Conservation (phyloP, 2,888 invertebrate species). For the Scaptomyza cyrtandrae region DNA sequence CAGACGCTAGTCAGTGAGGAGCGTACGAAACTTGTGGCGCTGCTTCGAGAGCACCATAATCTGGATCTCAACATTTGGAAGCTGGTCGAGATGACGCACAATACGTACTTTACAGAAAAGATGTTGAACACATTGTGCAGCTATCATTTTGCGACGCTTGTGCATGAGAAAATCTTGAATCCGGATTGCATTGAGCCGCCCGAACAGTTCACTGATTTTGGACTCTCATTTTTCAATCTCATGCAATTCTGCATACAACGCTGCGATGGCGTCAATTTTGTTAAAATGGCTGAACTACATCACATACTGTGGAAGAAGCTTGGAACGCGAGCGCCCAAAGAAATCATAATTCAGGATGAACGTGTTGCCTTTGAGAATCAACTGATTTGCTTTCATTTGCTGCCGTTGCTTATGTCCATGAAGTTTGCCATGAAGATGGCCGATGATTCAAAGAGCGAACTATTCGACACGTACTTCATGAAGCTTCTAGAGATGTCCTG, state of each 20-base stretch:
- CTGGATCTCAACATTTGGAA: constrained; percentile 82
- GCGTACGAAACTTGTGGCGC: constrained; percentile 78
- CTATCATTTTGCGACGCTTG: constrained; percentile 79
- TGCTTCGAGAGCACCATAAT: constrained; percentile 82
- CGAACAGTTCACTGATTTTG: constrained; percentile 81
- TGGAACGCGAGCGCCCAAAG: constrained; percentile 78
- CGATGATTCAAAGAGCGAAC: constrained; percentile 70
- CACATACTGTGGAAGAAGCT: constrained; percentile 85
- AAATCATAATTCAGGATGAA: constrained; percentile 82
- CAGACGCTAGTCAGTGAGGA: constrained; percentile 85
- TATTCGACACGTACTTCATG: constrained; percentile 86
- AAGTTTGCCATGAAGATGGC: constrained; percentile 65
- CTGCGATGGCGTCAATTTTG: constrained; percentile 77
- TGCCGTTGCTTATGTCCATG: constrained; percentile 87
- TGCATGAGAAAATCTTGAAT: constrained; percentile 80
- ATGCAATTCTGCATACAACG: constrained; percentile 83
- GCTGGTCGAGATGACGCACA: constrained; percentile 82
- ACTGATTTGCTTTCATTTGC: constrained; percentile 87
- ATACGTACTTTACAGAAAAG: constrained; percentile 79
- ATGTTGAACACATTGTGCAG: constrained; percentile 76
- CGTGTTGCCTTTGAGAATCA: constrained; percentile 86
- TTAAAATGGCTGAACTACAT: constrained; percentile 84
- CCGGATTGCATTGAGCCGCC: constrained; percentile 63
- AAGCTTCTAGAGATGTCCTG: constrained; percentile 88
- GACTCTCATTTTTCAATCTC: constrained; percentile 83